Base-by-base conservation (phyloP, 92 coral and sea anemone genomes). In the Isaurus tuberculatus region DNA sequence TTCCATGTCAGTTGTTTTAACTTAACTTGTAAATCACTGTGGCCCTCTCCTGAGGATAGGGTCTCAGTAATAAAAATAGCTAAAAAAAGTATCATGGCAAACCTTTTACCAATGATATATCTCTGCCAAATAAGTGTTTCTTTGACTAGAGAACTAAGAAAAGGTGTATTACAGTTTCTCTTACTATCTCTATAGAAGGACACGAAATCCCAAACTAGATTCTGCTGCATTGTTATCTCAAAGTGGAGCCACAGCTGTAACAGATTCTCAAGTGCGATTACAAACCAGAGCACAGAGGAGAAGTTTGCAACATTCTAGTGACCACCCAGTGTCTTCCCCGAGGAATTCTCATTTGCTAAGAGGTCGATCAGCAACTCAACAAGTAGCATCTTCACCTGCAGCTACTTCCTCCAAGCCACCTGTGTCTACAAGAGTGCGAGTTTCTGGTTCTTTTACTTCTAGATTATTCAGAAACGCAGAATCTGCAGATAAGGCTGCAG, bases 311-410 rank as follows among this genome's bases (percentile, higher is more conserved):
- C 64, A 83, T 69, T 67, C 71, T 75, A 46, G 46, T 9, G 84
- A 49, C 43, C 78, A 72, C 79, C 32, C 69, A 55, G 75, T 69
- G 65, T 48, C 83, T 72, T 61, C 89, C 68, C 89, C 69, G 0
- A 77, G 68, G 40, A 65, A 75, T 79, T 75, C 74, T 70, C 88
- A 60, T 72, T 91, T 65, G 85, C 86, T 68, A 71, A 65, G 80
- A 70, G 91, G 17, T 79, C 91, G 81, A 78, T 86, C 73, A 66
- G 85, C 89, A 48, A 88, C 44, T 90, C 91, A 65, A 84, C 85
- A 74, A 49, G 89, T 80, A 79, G 93, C 46, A 48, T 92, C 65
- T 26, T 72, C 43, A 58, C 70, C 49, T 79, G 49, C 95, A n/a
- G 67, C 89, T 13, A 83, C 91, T 48, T 85, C 86, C 36, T 80